phyloP scores from a whole-genome alignment of 2,113 vertebrate genomes.

The Toxostoma redivivum region DNA sequence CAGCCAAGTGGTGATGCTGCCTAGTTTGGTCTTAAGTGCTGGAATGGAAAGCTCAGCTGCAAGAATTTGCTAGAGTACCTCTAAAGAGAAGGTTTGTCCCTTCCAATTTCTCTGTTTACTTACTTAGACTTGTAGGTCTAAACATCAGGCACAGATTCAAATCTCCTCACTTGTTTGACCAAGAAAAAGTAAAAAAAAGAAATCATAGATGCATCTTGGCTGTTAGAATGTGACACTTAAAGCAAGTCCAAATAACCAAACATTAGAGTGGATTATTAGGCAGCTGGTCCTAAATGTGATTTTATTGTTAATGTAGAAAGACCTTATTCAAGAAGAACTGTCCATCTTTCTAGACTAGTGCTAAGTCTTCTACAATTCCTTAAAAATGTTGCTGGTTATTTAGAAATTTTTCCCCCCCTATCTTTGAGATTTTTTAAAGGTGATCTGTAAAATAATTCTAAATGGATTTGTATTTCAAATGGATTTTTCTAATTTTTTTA shows the following conservation, averaged over 20 bases:
- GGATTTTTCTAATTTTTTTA: background rate
- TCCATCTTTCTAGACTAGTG: background rate
- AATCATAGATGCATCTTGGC: background rate
- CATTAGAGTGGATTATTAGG: background rate
- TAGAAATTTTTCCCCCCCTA: background rate
- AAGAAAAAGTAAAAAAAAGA: background rate
- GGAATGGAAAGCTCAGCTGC: background rate
- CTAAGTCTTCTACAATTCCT: background rate
- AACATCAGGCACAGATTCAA: background rate
- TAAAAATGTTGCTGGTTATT: background rate
- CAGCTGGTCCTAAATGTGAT: background rate
- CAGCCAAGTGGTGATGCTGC: background rate
- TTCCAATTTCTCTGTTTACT: background rate
- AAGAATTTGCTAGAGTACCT: background rate
- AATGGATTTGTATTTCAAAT: background rate
- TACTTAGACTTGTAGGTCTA: background rate
- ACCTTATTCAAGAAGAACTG: background rate
- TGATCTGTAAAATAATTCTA: background rate
- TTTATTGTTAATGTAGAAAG: background rate
- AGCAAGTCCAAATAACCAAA: background rate
- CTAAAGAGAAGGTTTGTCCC: background rate
- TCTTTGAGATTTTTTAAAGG: background rate
- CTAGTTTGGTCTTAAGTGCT: background rate
- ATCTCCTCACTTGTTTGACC: background rate
- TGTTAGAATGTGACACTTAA: background rate